Base-by-base conservation (phyloP, 1,140 invertebrate species). In the Ceratoteleas bidentatus region DNA sequence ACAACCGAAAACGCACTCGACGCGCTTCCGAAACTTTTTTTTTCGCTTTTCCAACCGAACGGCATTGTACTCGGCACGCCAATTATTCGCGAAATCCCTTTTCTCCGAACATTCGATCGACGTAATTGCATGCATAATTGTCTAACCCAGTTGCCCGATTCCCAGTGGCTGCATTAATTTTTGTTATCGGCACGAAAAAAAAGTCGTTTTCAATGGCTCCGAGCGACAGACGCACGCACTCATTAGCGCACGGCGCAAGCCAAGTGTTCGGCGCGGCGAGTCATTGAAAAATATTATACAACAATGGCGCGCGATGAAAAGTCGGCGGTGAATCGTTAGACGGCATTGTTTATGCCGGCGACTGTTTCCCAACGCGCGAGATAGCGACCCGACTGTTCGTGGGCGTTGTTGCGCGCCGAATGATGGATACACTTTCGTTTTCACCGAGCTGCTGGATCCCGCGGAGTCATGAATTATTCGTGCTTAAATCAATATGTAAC, bases 221-320 rank as follows among this genome's bases (percentile, higher is more conserved):
- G n/a, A n/a, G n/a, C n/a, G 38, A 33, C 62, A 45, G 38, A 49
- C 54, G 56, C 52, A 49, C 50, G 61, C 38, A 50, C 58, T 74
- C 52, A 65, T 74, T 65, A 74, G n/a, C 70, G 70, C 60, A 15
- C 36, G 38, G 43, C 43, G 47, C 50, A 74, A 66, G 66, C 66
- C 24, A 66, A 66, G 49, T 56, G 43, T 56, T 47, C 43, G 36
- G 13, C 54, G 6, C 50, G 36, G 74, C 64, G 40, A 75, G 72
- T 75, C 62, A 66, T 58, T 52, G 16, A 36, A 34, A 24, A 77
- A 53, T 60, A 68, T 77, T 77, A 77, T 69, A 77, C 74, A 77
- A 68, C 57, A 75, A 62, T 77, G 64, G 74, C 56, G 50, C 54
- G 68, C 62, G 64, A 68, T 77, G 74, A 68, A 77, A 77, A 77